Percentiles rank a stretch among this genome's conserved stretches.
Conservation (phyloP, 2,888 invertebrate genomes). For the Eupithecia exiguata region DNA sequence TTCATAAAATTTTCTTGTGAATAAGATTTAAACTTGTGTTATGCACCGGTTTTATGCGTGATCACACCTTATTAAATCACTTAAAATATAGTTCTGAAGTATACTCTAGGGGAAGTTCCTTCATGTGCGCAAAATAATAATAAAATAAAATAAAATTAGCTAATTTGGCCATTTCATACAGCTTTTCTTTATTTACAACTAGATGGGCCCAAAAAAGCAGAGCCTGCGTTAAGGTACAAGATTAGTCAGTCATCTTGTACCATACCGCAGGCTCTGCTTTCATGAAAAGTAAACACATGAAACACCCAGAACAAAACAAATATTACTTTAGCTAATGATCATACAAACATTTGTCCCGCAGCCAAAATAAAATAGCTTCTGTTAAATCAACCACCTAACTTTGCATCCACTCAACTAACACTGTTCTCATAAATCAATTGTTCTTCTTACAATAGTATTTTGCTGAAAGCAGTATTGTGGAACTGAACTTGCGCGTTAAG, state of each 20-base stretch:
- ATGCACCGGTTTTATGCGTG: not conserved
- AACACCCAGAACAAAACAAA: too few species aligned
- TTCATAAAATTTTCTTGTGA: conserved; percentile 14
- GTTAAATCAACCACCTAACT: too few species aligned
- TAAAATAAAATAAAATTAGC: too few species aligned
- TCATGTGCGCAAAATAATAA: too few species aligned
- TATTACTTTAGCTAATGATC: too few species aligned
- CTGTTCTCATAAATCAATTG: not conserved
- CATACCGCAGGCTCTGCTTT: too few species aligned
- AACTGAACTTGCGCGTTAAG: not conserved
- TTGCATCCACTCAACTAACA: not conserved
- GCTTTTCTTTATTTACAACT: not conserved
- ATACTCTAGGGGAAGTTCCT: too few species aligned
- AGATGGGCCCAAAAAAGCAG: not conserved
- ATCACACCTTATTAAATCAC: not conserved
- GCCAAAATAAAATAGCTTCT: too few species aligned
- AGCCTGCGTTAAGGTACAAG: not conserved
- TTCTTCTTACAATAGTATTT: not conserved
- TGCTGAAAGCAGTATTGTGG: not conserved
- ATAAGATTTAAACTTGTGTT: not conserved
- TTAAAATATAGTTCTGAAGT: too few species aligned
- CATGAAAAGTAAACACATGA: not conserved
- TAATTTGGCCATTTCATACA: not conserved
- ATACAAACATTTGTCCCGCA: too few species aligned
- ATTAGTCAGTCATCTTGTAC: too few species aligned